Conservation (phyloP, 2,888 invertebrate species). For the Dolichopus griseipennis region DNA sequence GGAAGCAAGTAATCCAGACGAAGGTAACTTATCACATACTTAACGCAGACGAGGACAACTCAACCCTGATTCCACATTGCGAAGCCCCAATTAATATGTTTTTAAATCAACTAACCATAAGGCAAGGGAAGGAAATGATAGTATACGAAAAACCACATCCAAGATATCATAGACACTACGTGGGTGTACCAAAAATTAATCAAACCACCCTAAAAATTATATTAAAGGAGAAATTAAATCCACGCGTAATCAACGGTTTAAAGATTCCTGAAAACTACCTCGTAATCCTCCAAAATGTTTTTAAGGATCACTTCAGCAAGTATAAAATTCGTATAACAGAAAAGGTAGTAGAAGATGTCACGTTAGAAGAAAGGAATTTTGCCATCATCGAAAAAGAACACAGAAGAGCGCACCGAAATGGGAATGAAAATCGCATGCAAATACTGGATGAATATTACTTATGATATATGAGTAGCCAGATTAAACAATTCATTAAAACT, state of each 20-base stretch:
- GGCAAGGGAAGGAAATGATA: slow-evolving; percentile 12
- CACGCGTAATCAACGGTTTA: slow-evolving; percentile 14
- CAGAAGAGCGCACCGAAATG: background rate
- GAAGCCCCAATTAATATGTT: no score
- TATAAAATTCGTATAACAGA: slow-evolving; percentile 13
- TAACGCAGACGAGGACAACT: no score
- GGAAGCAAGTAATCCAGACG: no score
- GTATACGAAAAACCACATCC: slow-evolving; percentile 19
- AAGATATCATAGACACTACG: slow-evolving; percentile 10
- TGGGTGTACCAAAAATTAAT: slow-evolving; percentile 1
- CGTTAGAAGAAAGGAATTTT: slow-evolving; percentile 12
- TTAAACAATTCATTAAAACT: slow-evolving; percentile 10
- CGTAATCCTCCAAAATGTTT: slow-evolving; percentile 15
- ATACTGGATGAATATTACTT: slow-evolving; percentile 9
- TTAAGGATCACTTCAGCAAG: slow-evolving; percentile 9
- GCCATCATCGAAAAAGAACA: slow-evolving; percentile 8
- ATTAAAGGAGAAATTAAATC: slow-evolving; percentile 8
- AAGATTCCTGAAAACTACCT: slow-evolving; percentile 16
- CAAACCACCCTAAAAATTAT: background rate
- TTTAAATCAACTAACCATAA: no score
- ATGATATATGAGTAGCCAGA: slow-evolving; percentile 11
- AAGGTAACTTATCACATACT: no score
- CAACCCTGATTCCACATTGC: no score
- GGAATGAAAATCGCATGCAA: no score
- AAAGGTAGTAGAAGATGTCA: slow-evolving; percentile 10